These are phyloP conservation scores for Nasonovia ribisnigri DNA, from an alignment of 2,888 invertebrate species.

Conservation along the genomic window DNA sequence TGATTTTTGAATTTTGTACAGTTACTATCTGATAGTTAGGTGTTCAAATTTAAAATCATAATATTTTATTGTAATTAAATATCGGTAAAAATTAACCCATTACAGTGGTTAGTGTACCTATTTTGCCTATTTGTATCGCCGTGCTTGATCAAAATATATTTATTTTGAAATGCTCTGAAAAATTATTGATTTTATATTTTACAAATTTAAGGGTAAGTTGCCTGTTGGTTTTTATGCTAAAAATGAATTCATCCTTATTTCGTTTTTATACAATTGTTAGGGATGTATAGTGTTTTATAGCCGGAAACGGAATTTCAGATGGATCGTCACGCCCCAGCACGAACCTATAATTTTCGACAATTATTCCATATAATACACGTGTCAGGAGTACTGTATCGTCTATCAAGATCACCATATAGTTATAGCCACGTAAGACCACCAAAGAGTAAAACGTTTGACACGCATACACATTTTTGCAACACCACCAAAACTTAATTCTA, in stretches of 20 bases:
- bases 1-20: not conserved
- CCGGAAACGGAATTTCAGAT: not conserved
- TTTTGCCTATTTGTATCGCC: not conserved
- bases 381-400: not conserved
- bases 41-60: not conserved
- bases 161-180: not conserved
- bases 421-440: not conserved
- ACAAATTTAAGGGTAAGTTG: not conserved
- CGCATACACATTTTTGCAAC: not conserved
- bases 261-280: not conserved
- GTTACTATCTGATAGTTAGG: too few species aligned
- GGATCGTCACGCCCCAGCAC: not conserved
- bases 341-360: not conserved
- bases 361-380: not conserved
- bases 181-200: too few species aligned
- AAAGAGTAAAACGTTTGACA: not conserved
- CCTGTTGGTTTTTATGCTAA: not conserved
- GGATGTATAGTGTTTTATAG: not conserved
- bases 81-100: not conserved
- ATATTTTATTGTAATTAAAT: not conserved
- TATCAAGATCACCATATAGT: not conserved
- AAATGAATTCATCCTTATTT: not conserved
- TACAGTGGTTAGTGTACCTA: not conserved
- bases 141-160: not conserved
- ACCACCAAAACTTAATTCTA: not conserved